Conservation (phyloP, 2,113 vertebrate genomes). For the Ia io region DNA sequence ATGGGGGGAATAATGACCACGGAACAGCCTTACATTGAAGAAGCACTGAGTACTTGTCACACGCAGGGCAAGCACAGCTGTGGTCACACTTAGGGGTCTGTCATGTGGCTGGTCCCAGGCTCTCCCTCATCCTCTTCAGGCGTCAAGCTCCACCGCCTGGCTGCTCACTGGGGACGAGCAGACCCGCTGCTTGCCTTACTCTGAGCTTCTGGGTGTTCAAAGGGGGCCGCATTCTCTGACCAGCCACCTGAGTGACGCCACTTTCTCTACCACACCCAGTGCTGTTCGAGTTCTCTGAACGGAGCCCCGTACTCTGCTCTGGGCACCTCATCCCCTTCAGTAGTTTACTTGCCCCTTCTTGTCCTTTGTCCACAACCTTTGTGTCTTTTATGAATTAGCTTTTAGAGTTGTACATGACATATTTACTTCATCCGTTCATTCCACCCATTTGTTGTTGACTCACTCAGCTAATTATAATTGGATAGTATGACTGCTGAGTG, state of each 20-base stretch:
- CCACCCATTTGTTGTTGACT: background rate
- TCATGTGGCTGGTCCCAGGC: rapidly evolving
- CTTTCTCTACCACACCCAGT: rapidly evolving
- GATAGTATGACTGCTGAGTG: background rate
- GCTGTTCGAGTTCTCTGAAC: background rate
- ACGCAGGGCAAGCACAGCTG: rapidly evolving
- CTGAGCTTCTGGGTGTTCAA: background rate
- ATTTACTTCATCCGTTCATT: background rate
- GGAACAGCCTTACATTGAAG: background rate
- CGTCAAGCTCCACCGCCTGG: background rate
- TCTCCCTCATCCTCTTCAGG: background rate
- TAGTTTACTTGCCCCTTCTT: background rate
- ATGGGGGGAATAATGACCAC: background rate
- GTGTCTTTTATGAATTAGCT: background rate
- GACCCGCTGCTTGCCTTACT: background rate
- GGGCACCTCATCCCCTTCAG: background rate
- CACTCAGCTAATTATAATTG: background rate
- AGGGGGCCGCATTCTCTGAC: too few relatives aligned
- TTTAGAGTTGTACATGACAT: background rate
- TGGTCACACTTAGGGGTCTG: background rate
- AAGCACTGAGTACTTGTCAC: background rate
- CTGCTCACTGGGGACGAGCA: background rate
- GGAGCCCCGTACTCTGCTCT: rapidly evolving
- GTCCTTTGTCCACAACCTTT: background rate
- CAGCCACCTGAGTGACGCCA: background rate